Percentiles rank a stretch among this genome's conserved stretches.
Conservation (phyloP, 1,140 invertebrate genomes). For the Metopolophium dirhodum region DNA sequence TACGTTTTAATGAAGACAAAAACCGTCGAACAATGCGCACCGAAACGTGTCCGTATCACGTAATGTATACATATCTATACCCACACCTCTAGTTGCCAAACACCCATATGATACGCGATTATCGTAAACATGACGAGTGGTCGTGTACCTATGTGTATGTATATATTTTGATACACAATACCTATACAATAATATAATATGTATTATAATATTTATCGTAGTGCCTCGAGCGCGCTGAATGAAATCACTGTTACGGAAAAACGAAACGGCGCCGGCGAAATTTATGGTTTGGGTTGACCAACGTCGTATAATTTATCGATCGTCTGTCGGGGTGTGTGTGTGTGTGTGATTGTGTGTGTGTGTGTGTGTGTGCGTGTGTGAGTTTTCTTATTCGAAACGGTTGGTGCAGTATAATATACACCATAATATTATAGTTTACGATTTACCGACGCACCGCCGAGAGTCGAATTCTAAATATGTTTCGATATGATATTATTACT, state of each 20-base stretch:
- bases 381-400: conserved; percentile 41
- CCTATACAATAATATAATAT: neutral
- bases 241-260: conserved; percentile 51
- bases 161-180: neutral
- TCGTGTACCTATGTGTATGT: neutral
- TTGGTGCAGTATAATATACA: neutral
- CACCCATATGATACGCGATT: neutral
- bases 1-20: conserved; percentile 44
- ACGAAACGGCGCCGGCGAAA: neutral
- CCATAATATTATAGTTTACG: neutral
- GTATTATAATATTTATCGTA: neutral
- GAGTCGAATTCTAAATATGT: neutral
- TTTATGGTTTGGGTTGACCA: conserved; percentile 39
- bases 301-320: conserved; percentile 41
- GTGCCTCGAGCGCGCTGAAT: neutral
- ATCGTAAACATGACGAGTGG: neutral
- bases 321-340: neutral
- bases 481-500: neutral
- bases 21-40: conserved; percentile 1
- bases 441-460: neutral
- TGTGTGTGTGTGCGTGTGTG: neutral
- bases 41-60: neutral
- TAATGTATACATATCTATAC: neutral
- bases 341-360: neutral
- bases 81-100: conserved; percentile 27